phyloP scores from a whole-genome alignment of 1,140 invertebrate species.

The Leguminivora glycinivorella region DNA sequence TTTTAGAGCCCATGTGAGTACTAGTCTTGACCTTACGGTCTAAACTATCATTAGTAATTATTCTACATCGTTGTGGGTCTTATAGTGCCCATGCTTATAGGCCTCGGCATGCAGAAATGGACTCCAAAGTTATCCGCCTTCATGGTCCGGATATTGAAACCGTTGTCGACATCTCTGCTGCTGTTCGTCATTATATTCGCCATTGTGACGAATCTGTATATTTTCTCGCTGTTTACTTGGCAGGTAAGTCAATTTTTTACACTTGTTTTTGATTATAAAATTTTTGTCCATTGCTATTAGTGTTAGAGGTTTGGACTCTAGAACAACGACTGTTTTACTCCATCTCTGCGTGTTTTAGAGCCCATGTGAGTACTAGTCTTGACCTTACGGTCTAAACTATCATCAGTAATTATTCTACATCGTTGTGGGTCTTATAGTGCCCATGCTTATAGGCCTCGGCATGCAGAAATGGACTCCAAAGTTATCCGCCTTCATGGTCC shows the following conservation, averaged over 20 bases:
- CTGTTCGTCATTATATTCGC: conserved; percentile 96
- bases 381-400: no score
- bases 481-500: conserved; percentile 84
- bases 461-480: conserved; percentile 83
- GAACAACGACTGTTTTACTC: conserved; percentile 47
- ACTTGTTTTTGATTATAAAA: neutral
- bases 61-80: conserved; percentile 86
- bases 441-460: no score
- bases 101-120: conserved; percentile 86
- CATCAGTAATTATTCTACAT: no score
- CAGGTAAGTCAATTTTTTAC: conserved; percentile 80
- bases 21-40: no score
- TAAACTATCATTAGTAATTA: no score
- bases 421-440: no score
- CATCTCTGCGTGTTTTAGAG: conserved; percentile 89
- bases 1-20: no score
- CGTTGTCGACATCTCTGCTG: conserved; percentile 90
- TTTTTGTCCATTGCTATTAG: no score
- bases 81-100: conserved; percentile 91
- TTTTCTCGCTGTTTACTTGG: conserved; percentile 94
- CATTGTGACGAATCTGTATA: conserved; percentile 92
- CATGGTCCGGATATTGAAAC: conserved; percentile 90
- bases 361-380: conserved; percentile 90
- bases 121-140: conserved; percentile 83
- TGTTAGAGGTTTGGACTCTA: no score